phyloP scores from a whole-genome alignment of 2,888 invertebrate genomes.

The Pristionchus maxplancki region DNA sequence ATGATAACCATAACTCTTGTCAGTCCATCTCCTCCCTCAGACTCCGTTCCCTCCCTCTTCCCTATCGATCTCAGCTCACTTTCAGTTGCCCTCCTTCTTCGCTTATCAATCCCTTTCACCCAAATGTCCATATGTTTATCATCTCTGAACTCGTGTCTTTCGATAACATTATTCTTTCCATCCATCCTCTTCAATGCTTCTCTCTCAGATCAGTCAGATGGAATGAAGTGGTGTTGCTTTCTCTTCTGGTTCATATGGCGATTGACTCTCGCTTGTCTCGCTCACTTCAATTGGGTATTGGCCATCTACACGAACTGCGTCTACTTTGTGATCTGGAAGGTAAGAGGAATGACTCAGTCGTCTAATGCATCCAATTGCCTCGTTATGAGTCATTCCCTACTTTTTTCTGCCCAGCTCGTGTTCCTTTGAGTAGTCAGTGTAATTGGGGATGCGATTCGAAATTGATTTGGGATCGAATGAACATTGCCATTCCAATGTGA shows the following conservation, averaged over 20 bases:
- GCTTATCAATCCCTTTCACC: neutral
- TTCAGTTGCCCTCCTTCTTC: neutral
- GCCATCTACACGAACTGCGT: constrained; percentile 73
- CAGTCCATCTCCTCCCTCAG: neutral
- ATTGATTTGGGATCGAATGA: no score
- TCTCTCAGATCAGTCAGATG: constrained; percentile 12
- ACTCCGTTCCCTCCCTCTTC: neutral
- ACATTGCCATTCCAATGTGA: no score
- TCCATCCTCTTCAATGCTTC: no score
- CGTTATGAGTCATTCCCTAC: neutral
- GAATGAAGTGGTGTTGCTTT: constrained; percentile 70
- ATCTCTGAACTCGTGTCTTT: neutral
- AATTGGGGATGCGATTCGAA: neutral
- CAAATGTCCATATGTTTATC: neutral
- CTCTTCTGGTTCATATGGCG: constrained; percentile 75
- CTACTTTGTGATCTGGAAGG: constrained; percentile 75
- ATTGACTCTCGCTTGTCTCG: constrained; percentile 73
- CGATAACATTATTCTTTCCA: no score
- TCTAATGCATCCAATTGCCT: neutral
- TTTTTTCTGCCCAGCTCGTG: neutral
- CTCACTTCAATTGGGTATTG: constrained; percentile 75
- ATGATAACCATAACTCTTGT: neutral
- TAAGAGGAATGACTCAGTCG: neutral
- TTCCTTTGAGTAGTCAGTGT: neutral
- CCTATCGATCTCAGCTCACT: neutral